Evolutionary conservation across 2,797 vertebrate species (phyloP).

Genomic region (Notoglanidium macrostoma): DNA sequence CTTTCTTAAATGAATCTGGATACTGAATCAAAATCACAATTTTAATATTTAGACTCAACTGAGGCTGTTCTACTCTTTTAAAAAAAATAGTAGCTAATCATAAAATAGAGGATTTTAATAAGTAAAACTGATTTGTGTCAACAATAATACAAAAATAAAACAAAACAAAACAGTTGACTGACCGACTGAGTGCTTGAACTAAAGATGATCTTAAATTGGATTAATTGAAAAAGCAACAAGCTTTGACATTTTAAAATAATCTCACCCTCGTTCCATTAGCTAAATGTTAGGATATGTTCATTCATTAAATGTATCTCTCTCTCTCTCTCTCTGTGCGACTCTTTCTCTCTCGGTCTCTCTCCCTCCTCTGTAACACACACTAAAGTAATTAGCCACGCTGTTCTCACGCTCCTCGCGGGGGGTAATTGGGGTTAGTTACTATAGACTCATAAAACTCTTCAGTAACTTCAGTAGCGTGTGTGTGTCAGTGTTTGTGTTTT

Average conservation of each 20-base stretch:
- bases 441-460: conserved; percentile 60
- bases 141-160: not conserved
- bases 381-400: conserved; percentile 71
- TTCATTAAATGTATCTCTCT: conserved; percentile 42
- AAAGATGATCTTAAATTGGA: not conserved
- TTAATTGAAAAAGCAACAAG: conserved; percentile 15
- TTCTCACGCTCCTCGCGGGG: conserved; percentile 74
- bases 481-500: conserved; percentile 50
- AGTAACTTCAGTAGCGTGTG: conserved; percentile 55
- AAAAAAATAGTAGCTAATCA: not conserved
- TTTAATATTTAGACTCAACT: not conserved
- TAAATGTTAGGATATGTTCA: conserved; percentile 45
- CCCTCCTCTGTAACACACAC: conserved; percentile 36
- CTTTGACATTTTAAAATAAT: conserved; percentile 15
- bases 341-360: not conserved
- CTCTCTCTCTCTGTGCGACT: conserved; percentile 57
- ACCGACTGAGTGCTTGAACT: not conserved
- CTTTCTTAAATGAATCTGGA: not conserved
- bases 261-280: not conserved
- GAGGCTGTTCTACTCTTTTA: not conserved
- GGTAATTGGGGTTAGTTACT: conserved; percentile 69
- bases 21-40: not conserved
- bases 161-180: not conserved
- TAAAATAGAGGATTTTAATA: not conserved
- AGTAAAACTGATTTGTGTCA: not conserved